Evolutionary conservation across 2,888 invertebrate species (phyloP).

Genomic region (Zhuqinia jingwanae): DNA sequence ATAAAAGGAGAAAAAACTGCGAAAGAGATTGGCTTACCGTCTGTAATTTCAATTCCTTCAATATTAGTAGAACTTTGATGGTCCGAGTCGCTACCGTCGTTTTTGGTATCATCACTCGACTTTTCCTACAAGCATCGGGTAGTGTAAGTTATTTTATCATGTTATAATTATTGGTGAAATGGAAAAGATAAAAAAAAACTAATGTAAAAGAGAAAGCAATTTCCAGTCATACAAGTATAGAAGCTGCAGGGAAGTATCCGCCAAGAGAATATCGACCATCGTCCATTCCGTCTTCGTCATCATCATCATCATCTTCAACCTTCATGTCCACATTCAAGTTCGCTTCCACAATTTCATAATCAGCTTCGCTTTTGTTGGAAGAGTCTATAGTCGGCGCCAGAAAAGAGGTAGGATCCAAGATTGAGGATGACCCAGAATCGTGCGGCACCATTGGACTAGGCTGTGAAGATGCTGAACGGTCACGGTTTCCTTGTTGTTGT

Average conservation of each 20-base stretch:
- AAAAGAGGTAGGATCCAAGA: slow-evolving; percentile 74
- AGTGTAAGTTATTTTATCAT: slow-evolving; percentile 15
- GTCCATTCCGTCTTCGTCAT: slow-evolving; percentile 78
- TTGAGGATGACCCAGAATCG: slow-evolving; percentile 69
- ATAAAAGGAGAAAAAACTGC: slow-evolving; percentile 63
- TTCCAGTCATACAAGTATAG: slow-evolving; percentile 75
- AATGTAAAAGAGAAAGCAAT: background rate
- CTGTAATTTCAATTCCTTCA: slow-evolving; percentile 78
- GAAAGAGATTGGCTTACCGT: slow-evolving; percentile 76
- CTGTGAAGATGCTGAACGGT: slow-evolving; percentile 71
- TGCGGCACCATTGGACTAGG: slow-evolving; percentile 78
- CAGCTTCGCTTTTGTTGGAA: slow-evolving; percentile 75
- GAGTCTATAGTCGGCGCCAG: slow-evolving; percentile 78
- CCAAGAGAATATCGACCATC: slow-evolving; percentile 78
- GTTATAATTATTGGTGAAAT: background rate
- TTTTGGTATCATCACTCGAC: slow-evolving; percentile 79
- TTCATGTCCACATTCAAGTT: slow-evolving; percentile 77
- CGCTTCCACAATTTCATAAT: slow-evolving; percentile 77
- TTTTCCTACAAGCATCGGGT: slow-evolving; percentile 73
- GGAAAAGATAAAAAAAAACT: background rate
- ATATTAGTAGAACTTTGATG: slow-evolving; percentile 76
- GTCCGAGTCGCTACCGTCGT: slow-evolving; percentile 77
- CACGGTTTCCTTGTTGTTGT: slow-evolving; percentile 71
- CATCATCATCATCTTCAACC: slow-evolving; percentile 79
- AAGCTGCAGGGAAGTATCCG: slow-evolving; percentile 78